Evolutionary conservation across 2,888 invertebrate species (phyloP), one percentile per base, ranked within the genome.

Genomic region (Idaea aversata): DNA sequence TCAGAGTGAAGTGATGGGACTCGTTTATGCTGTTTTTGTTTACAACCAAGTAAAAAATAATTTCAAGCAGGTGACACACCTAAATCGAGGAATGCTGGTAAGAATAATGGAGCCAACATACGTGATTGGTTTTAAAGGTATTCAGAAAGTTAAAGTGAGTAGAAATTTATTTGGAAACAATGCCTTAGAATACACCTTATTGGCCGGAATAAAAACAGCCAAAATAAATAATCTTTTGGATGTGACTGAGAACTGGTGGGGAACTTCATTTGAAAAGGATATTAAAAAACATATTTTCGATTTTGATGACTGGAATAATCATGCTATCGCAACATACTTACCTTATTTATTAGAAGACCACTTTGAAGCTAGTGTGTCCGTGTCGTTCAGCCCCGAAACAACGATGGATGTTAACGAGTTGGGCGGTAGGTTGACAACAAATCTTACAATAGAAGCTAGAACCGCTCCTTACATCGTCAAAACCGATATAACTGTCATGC

Each of bases 241-340:
- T 82, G 98, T 98, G 0, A 94, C 94, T 10, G 97, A 98, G 85
- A 99, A 99, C 85, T 99, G 98, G 97, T 99, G 99, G 99, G 99
- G 99, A 13, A 96, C 96, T 4, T 91, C 93, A 0, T 94, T 96
- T 65, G 95, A 97, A 63, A 91, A 89, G 5, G 94, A 94, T 65
- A 99, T 99, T 64, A 95, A 95, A 75, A 94, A 95, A 63, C 94
- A 95, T 81, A 98, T 99, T 78, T 99, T 99, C 83, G 99, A 99
- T 88, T 99, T 99, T 87, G 99, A 99, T 84, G 99, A 99, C 84
- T 99, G 99, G 99, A 99, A 99, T 85, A 98, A 98, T 86, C 98
- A 98, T 85, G 99, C 99, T 0, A 95, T 99, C 63, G 99, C 99
- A 0, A 94, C 96, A 15, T 99, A 96, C 86, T 94, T 96, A 65